phyloP scores from a whole-genome alignment of 2,113 vertebrate genomes.

The Trogon surrucura region DNA sequence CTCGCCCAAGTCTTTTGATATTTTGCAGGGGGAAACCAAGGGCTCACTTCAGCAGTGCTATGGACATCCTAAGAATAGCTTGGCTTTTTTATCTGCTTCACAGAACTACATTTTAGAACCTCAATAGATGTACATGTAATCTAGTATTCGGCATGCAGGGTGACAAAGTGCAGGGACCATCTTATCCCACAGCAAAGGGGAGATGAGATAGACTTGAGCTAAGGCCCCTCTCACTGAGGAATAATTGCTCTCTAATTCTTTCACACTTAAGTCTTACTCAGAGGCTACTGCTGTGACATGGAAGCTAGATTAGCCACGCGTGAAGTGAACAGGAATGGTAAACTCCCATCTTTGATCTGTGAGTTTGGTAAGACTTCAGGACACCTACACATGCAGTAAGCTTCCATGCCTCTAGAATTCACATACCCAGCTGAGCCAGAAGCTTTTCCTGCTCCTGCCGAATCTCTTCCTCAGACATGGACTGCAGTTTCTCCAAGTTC shows the following conservation, averaged over 20 bases:
- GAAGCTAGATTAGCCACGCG: background rate
- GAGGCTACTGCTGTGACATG: background rate
- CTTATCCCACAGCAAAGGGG: background rate
- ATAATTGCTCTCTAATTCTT: background rate
- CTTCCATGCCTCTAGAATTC: background rate
- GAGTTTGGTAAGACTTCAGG: background rate
- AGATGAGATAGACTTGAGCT: background rate
- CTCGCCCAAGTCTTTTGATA: background rate
- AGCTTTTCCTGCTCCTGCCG: constrained; percentile 85
- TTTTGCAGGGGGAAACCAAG: background rate
- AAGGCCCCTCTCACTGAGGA: background rate
- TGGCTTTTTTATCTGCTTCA: background rate
- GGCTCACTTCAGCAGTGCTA: background rate
- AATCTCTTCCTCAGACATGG: constrained; percentile 86
- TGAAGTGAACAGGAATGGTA: background rate
- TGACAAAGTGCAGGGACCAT: background rate
- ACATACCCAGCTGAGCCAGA: constrained; percentile 87
- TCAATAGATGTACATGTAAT: background rate
- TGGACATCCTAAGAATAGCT: background rate
- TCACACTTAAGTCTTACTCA: background rate
- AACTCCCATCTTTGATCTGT: background rate
- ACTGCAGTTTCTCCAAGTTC: constrained; percentile 83
- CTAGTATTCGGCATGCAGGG: background rate
- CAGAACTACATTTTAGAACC: background rate
- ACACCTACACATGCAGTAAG: background rate